Evolutionary conservation across 2,888 invertebrate species (phyloP), one percentile per base, ranked within the genome.

Genomic region (Dynastes tityus): DNA sequence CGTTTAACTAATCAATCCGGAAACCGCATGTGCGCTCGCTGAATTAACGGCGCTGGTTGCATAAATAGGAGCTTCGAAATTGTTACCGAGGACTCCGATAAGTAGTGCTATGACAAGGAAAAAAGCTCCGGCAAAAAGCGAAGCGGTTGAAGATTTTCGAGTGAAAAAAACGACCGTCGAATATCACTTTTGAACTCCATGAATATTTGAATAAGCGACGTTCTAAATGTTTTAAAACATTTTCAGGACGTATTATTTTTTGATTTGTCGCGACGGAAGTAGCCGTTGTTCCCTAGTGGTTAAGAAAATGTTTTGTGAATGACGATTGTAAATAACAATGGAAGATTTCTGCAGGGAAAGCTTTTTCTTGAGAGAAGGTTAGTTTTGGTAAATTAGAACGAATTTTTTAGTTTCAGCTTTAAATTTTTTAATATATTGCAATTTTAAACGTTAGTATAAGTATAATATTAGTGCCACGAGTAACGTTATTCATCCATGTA

Each of bases 161-260:
- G 22, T 1, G 1, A 16, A 53, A 53, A 53, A 53, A n/a, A 13
- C 27, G 8, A 8, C 22, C 55, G 55, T 22, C 16, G 16, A 16
- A 58, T 53, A 53, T 58, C 55, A 58, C 22, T 58, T 58, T 9
- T 58, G 22, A 22, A 58, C 22, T 2, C 55, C 16, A 5, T 58
- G 55, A 58, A 58, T 58, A 58, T 58, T 58, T 58, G 16, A 58
- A 8, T 58, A 22, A 22, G 22, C 5, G 5, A 58, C 16, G 9
- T 8, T 58, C 0, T 58, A 58, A 58, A 58, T 22, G 55, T 58
- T 58, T 58, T 22, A 58, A 22, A 58, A 22, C 55, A 58, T 58
- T 58, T 58, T 22, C 22, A 58, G 27, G 55, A 22, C 16, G 22
- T 22, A 9, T 58, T 58, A 58, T 58, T 22, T 58, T 58, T 58